Base-by-base conservation (phyloP, 2,888 invertebrate species). In the Panopea generosa region DNA sequence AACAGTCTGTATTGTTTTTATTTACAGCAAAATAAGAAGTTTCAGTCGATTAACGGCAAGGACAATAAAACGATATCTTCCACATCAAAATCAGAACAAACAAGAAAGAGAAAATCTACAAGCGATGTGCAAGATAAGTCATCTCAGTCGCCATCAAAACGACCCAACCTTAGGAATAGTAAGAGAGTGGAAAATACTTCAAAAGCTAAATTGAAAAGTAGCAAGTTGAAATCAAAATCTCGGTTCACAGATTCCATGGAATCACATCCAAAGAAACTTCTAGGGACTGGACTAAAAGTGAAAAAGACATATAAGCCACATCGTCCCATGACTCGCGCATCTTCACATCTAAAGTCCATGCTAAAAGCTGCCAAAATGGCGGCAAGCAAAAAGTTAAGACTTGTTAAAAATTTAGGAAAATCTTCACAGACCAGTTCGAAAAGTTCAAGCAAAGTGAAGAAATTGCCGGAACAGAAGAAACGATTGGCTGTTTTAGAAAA, bases 331-430 rank as follows among this genome's bases (percentile, higher is more conserved):
- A 81, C 81, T 16, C 71, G 81, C n/a, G 81, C 81, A 14, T 55
- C 77, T 2, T 60, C 81, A n/a, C 81, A 81, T 55, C 20, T 81
- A 16, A 81, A 77, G 26, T 68, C 71, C 16, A 71, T 63, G 2
- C 14, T 80, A n/a, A 74, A 82, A 16, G 63, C 77, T 20, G 77
- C 77, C n/a, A 82, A 82, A 60, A 78, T 76, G 59, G 49, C 79
- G 45, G 80, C 76, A 18, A 76, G 57, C 52, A 77, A 77, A 45
- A 82, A 77, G 56, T 20, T 84, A 50, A 76, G 75, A 20, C 27
- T 78, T 16, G 43, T 77, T 9, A 61, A 43, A 27, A 45, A 43
- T 9, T 43, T 52, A 20, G 50, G n/a, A 29, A 50, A 9, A 20
- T 45, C 45, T 18, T 57, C 57, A 9, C 56, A 60, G 14, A 72